These are phyloP conservation scores for Synanthedon myopaeformis DNA, from an alignment of 2,888 invertebrate genomes.

Conservation along the genomic window DNA sequence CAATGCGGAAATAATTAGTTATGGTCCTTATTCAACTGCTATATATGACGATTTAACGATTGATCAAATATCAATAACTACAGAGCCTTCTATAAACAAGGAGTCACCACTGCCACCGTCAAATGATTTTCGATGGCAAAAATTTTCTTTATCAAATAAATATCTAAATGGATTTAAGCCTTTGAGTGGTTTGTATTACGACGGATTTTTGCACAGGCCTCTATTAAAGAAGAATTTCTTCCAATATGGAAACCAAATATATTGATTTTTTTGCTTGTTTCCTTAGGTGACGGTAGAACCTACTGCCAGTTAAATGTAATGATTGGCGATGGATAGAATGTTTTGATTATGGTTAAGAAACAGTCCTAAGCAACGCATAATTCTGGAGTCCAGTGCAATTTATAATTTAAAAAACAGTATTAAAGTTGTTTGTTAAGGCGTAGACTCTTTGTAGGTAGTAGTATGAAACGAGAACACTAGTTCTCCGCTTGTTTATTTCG, in stretches of 20 bases:
- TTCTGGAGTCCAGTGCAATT: too few species aligned
- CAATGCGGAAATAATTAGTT: constrained; percentile 14
- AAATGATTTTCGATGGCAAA: constrained; percentile 42
- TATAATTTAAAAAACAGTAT: too few species aligned
- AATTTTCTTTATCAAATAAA: constrained; percentile 27
- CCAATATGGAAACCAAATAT: neutral
- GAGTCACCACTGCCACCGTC: constrained; percentile 27
- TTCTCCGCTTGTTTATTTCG: constrained; percentile 10
- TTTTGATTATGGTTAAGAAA: too few species aligned
- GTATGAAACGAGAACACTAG: too few species aligned
- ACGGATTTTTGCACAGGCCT: constrained; percentile 49
- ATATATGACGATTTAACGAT: constrained; percentile 32
- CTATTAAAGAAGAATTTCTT: constrained; percentile 16
- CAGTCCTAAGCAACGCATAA: too few species aligned
- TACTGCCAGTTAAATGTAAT: too few species aligned
- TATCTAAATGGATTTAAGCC: constrained; percentile 39
- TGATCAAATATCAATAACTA: constrained; percentile 47
- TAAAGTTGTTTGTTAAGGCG: too few species aligned
- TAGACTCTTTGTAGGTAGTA: too few species aligned
- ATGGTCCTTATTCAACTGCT: constrained; percentile 30
- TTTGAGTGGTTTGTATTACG: constrained; percentile 57
- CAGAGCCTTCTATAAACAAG: constrained; percentile 36
- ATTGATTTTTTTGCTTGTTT: neutral
- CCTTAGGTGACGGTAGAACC: too few species aligned
- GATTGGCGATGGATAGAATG: too few species aligned